Percentiles rank a stretch among this genome's conserved stretches.
These are phyloP conservation scores for Oncorhynchus masou DNA, from an alignment of 2,113 vertebrate genomes.

Conservation along the genomic window DNA sequence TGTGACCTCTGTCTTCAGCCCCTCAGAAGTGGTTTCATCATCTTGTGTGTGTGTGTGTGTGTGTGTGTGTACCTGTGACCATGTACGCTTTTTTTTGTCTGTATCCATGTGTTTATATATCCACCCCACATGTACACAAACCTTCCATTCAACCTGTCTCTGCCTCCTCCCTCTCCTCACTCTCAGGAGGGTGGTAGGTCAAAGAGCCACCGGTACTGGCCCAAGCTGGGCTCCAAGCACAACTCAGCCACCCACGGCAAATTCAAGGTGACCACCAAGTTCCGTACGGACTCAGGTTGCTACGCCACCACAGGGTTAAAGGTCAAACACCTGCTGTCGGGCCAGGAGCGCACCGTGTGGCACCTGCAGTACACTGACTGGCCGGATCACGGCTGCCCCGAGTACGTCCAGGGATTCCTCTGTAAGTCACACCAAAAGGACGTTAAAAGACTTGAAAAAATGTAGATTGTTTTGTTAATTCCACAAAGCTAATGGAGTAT, in stretches of 20 bases:
- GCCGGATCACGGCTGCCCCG: slow-evolving; percentile 94
- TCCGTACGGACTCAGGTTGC: slow-evolving; percentile 96
- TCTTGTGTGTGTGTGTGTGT: not conserved
- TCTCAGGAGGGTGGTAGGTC: slow-evolving; percentile 89
- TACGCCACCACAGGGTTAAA: slow-evolving; percentile 95
- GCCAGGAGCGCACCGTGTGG: slow-evolving; percentile 94
- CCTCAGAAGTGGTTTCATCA: too few species aligned
- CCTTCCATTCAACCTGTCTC: not conserved
- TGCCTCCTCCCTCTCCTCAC: not conserved
- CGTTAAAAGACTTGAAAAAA: too few species aligned
- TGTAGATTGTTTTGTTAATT: too few species aligned
- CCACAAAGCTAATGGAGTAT: too few species aligned
- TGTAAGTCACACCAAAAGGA: slow-evolving; percentile 71
- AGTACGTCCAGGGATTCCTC: slow-evolving; percentile 93
- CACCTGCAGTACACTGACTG: slow-evolving; percentile 98
- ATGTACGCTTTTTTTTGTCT: not conserved
- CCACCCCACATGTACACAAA: not conserved
- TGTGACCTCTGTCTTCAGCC: not conserved
- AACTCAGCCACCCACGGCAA: slow-evolving; percentile 92
- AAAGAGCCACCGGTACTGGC: slow-evolving; percentile 97
- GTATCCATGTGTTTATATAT: not conserved
- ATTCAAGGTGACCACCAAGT: slow-evolving; percentile 95
- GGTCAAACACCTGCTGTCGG: slow-evolving; percentile 92
- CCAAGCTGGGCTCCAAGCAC: slow-evolving; percentile 91
- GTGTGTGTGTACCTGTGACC: not conserved